Evolutionary conservation across 1,140 invertebrate genomes (phyloP), one percentile per base, ranked within the genome.

Genomic region (Scaptomyza hsui): DNA sequence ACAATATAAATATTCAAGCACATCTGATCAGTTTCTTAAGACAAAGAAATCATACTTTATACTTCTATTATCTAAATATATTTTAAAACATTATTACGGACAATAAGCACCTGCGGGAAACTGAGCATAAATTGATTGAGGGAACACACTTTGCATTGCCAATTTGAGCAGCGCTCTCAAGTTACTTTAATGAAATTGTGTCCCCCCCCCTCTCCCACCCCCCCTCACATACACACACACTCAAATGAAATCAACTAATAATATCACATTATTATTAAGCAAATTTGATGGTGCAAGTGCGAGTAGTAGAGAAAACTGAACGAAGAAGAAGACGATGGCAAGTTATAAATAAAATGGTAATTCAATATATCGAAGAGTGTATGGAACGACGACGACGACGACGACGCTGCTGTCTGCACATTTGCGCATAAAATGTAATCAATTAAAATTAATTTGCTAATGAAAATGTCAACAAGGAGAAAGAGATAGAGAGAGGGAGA

Each of bases 381-480:
- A 29, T 7, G 26, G 26, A 7, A 29, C 26, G 26, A 4, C 4
- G 19, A 13, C 19, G 9, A 49, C 4, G 19, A 16, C 2, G 45
- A 35, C 15, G 15, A 2, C n/a, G 29, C 39, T 37, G 57, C 35
- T 56, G 64, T 77, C 71, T 79, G 55, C 75, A 73, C 71, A 70
- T 74, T 79, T 71, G 62, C 61, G 76, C 77, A 80, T 79, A 80
- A 78, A 80, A 80, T 80, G 77, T 80, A 80, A 80, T 80, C 77
- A 80, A 80, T 80, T 80, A 80, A 80, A 80, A 80, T 80, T 80
- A 80, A 80, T 80, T 80, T 80, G 77, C 77, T 80, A 80, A 80
- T 80, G 77, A 80, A 80, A 80, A 80, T 72, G 77, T 80, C 77
- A 80, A 80, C 77, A 75, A 80, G 72, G 37, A 70, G 56, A 56